Base-by-base conservation (phyloP, 2,797 vertebrate species). In the Acrocephalus scirpaceus region DNA sequence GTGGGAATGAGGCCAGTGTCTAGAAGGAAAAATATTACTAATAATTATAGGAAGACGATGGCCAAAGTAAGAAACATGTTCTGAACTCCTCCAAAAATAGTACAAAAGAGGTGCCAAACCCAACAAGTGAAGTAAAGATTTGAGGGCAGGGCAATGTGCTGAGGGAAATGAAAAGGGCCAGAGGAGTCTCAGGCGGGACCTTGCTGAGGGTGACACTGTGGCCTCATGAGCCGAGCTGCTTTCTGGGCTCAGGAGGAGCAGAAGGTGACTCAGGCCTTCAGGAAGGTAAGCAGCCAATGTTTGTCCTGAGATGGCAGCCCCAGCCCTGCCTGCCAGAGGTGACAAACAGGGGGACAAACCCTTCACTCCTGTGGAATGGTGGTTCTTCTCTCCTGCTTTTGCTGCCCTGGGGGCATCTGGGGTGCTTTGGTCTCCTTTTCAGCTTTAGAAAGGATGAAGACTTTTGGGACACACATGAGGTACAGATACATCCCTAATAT, bases 1-100 rank as follows among this genome's bases (percentile, higher is more conserved):
- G 0, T 23, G 75, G 87, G 84, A 88, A 64, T 1, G 26, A 88
- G 48, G 85, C 77, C 86, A 91, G 45, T 16, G 80, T 56, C 50
- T 89, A 75, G 69, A 83, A 93, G 80, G 48, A 85, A 91, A 95
- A 92, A 86, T 80, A 94, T 88, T 64, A 67, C 67, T 87, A 80
- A 53, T 85, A 82, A 72, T 83, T 60, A 70, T 17, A 57, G 62
- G 44, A 78, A 62, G 73, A 90, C 56, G 50, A 70, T 81, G 57
- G 69, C 82, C 82, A 88, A 83, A 71, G 71, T 85, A 62, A 78
- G 81, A 81, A 92, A 69, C 3, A 5, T 15, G 6, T 53, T 65
- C 73, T 75, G 34, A 42, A 65, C 78, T 45, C 44, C 58, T 92
- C 67, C 44, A 82, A 38, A 91, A 82, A 82, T 53, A 94, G 87